Evolutionary conservation across 1,140 invertebrate genomes (phyloP).

Genomic region (Telenomus remus): DNA sequence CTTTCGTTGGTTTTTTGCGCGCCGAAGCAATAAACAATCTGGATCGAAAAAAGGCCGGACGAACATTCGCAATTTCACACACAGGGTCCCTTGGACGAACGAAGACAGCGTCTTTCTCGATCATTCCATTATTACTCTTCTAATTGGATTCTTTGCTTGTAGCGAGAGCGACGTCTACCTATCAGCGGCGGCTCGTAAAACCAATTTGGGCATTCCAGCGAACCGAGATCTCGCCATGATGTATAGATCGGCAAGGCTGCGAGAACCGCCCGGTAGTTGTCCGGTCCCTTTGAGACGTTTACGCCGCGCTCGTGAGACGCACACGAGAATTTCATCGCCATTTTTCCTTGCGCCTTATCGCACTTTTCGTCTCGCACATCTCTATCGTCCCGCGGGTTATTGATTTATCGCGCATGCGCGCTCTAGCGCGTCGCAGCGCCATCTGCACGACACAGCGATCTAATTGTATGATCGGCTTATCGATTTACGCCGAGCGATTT

Average conservation of each 20-base stretch:
- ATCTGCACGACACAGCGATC: constrained; percentile 29
- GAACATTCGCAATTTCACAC: constrained; percentile 32
- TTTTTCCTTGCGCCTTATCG: constrained; percentile 47
- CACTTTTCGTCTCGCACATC: constrained; percentile 39
- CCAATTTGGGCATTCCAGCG: constrained; percentile 62
- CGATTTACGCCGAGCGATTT: constrained; percentile 38
- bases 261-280: constrained; percentile 44
- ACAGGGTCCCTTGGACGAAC: constrained; percentile 24
- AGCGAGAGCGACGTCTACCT: constrained; percentile 56
- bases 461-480: constrained; percentile 50
- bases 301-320: constrained; percentile 27
- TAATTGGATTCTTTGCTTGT: constrained; percentile 63
- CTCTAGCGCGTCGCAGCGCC: constrained; percentile 32
- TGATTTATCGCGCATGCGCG: constrained; percentile 47
- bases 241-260: constrained; percentile 57
- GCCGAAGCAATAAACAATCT: constrained; percentile 25
- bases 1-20: background rate
- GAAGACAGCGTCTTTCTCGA: constrained; percentile 48
- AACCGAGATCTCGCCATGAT: constrained; percentile 51
- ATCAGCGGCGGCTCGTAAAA: constrained; percentile 61
- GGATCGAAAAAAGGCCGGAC: constrained; percentile 17
- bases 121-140: constrained; percentile 60
- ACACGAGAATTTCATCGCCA: constrained; percentile 9
- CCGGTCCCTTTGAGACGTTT: constrained; percentile 49
- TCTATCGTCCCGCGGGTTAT: constrained; percentile 50